A percentile compares a stretch with the other conserved stretches of the same genome.
Conservation (phyloP, 30 jellyfish, hydroid and myxozoan genomes). For the Cassiopea xamachana region DNA sequence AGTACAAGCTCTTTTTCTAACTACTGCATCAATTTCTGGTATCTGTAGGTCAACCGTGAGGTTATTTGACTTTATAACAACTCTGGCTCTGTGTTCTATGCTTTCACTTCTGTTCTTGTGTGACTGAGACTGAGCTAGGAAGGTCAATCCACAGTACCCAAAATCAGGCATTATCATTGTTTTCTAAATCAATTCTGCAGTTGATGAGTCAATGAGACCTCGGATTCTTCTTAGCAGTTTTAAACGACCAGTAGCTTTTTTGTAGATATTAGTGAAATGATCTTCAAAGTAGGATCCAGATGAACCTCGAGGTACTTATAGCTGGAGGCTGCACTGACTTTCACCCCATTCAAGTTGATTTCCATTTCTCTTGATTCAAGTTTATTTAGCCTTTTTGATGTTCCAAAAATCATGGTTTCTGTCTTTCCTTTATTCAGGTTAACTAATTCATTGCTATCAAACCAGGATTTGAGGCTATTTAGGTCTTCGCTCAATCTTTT, state of each 20-base stretch:
- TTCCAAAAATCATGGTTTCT: conserved; percentile 74
- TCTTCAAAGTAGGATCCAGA: conserved; percentile 37
- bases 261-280: conserved; percentile 24
- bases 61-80: conserved; percentile 25
- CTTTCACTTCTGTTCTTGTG: conserved; percentile 25
- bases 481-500: conserved; percentile 52
- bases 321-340: conserved; percentile 37
- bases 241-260: conserved; percentile 33
- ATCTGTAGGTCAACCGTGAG: conserved; percentile 23
- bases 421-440: conserved; percentile 70
- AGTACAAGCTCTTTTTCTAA: conserved; percentile 40
- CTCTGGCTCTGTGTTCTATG: conserved; percentile 32
- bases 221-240: conserved; percentile 35
- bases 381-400: conserved; percentile 65
- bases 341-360: conserved; percentile 41
- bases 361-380: conserved; percentile 50
- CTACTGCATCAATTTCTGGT: conserved; percentile 52
- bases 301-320: conserved; percentile 64
- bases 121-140: conserved; percentile 42
- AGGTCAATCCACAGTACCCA: conserved; percentile 53
- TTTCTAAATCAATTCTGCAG: conserved; percentile 21
- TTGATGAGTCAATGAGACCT: conserved; percentile 23
- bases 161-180: conserved; percentile 38
- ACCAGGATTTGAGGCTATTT: conserved; percentile 51
- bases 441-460: conserved; percentile 55